Evolutionary conservation across 2,797 vertebrate genomes (phyloP).

Genomic region (Neomorphus geoffroyi): DNA sequence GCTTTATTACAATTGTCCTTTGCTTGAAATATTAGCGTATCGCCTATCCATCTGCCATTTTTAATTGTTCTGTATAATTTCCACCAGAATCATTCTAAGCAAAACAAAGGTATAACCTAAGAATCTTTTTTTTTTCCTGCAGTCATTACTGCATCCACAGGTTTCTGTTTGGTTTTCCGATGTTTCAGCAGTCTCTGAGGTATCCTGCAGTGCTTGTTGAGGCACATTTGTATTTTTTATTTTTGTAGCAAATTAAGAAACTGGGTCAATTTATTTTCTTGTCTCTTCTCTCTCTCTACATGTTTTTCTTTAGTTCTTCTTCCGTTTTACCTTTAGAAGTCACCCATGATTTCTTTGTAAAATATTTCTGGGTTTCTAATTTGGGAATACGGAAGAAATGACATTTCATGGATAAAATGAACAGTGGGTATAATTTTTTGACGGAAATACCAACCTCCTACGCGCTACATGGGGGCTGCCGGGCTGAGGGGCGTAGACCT

Average conservation of each 20-base stretch:
- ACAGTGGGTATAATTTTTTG: neutral
- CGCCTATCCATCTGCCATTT: neutral
- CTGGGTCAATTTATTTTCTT: neutral
- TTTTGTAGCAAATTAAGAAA: neutral
- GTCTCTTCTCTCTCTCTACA: neutral
- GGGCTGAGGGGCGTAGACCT: neutral
- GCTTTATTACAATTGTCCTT: neutral
- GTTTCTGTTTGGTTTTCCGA: neutral
- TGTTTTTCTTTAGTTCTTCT: neutral
- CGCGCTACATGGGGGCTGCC: accelerated
- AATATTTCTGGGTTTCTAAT: neutral
- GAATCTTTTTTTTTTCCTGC: neutral
- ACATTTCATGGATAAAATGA: neutral
- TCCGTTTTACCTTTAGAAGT: neutral
- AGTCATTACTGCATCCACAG: neutral
- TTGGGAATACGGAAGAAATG: neutral
- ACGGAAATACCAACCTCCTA: neutral
- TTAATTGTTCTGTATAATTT: neutral
- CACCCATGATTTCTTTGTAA: neutral
- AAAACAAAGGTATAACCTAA: neutral
- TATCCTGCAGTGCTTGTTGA: neutral
- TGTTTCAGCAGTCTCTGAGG: neutral
- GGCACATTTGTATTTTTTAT: neutral
- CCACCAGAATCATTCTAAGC: neutral
- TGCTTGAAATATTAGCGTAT: neutral